Evolutionary conservation across 2,113 vertebrate species (phyloP), one percentile per base, ranked within the genome.

Genomic region (Eptesicus fuscus): DNA sequence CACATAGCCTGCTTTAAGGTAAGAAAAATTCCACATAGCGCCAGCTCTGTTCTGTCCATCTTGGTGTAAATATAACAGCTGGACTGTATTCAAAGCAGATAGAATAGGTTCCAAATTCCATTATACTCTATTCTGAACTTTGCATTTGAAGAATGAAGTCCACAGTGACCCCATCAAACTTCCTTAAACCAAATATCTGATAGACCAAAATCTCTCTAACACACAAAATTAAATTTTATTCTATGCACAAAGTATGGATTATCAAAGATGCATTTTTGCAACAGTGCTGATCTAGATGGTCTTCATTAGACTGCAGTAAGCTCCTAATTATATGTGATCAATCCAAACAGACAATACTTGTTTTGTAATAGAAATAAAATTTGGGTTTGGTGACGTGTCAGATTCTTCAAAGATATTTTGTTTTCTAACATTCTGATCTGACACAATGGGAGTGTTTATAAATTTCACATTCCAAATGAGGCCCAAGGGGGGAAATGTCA

Each of bases 91-190:
- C 97, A 97, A 96, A 96, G 93, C 93, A 97, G 95, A 96, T 53
- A 88, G 92, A 97, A 96, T 63, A 96, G 95, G 96, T 95, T 96
- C 93, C 97, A 97, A 94, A 96, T 95, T 95, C 97, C 94, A 97
- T 97, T 97, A 96, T 94, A 91, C 65, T 95, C 90, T 74, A 70
- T 95, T 96, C 94, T 97, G 96, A 98, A 97, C 96, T 96, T 95
- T 96, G 93, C 91, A 95, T 96, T 96, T 96, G 94, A 95, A 98
- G 95, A 98, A 96, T 95, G 88, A 93, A 97, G 97, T 95, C 93
- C 96, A 91, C 63, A 76, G 92, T 96, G 95, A 97, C 96, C 95
- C 91, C 92, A 96, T 97, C 97, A 97, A 95, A 96, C 94, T 96
- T 95, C 83, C 76, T 97, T 96, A 97, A 93, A 96, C 88, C 92